phyloP scores from a whole-genome alignment of 2,888 invertebrate genomes.

The Melanchra persicariae region DNA sequence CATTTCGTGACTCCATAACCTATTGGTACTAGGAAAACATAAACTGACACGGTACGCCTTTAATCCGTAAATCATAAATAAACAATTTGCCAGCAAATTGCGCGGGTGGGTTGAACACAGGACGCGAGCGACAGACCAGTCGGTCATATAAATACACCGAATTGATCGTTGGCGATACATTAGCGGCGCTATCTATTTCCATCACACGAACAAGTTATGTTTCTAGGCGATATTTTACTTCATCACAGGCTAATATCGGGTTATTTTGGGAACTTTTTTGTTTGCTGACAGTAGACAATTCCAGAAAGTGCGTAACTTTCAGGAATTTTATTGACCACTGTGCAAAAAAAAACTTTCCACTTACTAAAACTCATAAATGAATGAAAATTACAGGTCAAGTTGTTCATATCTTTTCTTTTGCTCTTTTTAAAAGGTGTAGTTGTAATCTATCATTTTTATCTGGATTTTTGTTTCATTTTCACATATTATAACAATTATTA shows the following conservation, averaged over 20 bases:
- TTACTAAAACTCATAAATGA: neutral
- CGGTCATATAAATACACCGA: conserved; percentile 58
- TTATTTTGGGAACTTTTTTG: neutral
- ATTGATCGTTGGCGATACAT: conserved; percentile 68
- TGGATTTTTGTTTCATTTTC: neutral
- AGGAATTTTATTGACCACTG: neutral
- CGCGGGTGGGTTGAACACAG: conserved; percentile 43
- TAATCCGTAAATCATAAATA: conserved; percentile 50
- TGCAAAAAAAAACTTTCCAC: too few species aligned
- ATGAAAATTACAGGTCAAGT: neutral
- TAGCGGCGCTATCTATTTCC: conserved; percentile 56
- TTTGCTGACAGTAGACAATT: neutral
- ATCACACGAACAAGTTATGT: conserved; percentile 53
- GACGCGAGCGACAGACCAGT: conserved; percentile 50
- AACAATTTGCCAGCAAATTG: conserved; percentile 53
- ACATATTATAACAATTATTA: neutral
- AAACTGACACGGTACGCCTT: conserved; percentile 16
- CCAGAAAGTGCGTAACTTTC: neutral
- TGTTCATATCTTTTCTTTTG: neutral
- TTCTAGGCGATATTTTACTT: conserved; percentile 34
- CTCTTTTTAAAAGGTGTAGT: too few species aligned
- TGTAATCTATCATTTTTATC: neutral
- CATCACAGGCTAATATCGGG: conserved; percentile 17
- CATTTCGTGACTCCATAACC: neutral
- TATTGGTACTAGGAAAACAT: conserved; percentile 4